Conservation (phyloP, 2,113 vertebrate genomes). For the Onychorhynchus coronatus region DNA sequence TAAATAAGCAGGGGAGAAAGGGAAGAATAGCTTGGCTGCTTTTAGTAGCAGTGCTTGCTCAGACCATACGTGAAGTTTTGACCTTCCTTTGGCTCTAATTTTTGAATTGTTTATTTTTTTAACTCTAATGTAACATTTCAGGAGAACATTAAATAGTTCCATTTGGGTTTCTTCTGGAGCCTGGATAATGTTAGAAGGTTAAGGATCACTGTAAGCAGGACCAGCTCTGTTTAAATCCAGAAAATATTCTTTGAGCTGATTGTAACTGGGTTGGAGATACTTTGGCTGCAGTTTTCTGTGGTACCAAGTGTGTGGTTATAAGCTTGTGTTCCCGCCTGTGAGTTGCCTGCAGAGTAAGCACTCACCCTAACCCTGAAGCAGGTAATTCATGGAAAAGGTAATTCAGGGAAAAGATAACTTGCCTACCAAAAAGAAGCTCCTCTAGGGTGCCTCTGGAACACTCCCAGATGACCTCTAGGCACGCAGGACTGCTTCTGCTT, state of each 20-base stretch:
- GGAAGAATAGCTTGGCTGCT: not conserved
- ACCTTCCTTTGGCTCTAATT: not conserved
- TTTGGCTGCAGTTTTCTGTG: not conserved
- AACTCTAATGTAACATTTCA: not conserved
- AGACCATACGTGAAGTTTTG: rapidly evolving
- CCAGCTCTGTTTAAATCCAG: not conserved
- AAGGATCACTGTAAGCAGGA: not conserved
- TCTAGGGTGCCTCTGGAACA: not conserved
- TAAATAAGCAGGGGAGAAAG: not conserved
- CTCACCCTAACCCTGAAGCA: not conserved
- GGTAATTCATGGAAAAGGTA: not conserved
- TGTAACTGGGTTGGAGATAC: not conserved
- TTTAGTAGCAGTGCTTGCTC: not conserved
- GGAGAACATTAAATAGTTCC: not conserved
- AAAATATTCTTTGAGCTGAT: not conserved
- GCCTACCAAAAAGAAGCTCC: not conserved
- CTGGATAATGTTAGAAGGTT: not conserved
- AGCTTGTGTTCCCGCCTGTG: not conserved
- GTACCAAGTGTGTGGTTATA: not conserved
- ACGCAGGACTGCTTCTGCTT: not conserved
- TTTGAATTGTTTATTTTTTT: not conserved
- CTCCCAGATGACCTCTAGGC: not conserved
- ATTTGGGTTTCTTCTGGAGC: not conserved
- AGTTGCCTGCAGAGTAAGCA: not conserved
- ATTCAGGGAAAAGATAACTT: not conserved